Evolutionary conservation across 2,888 invertebrate genomes (phyloP), one percentile per base, ranked within the genome.

Genomic region (Hipparchia semele): DNA sequence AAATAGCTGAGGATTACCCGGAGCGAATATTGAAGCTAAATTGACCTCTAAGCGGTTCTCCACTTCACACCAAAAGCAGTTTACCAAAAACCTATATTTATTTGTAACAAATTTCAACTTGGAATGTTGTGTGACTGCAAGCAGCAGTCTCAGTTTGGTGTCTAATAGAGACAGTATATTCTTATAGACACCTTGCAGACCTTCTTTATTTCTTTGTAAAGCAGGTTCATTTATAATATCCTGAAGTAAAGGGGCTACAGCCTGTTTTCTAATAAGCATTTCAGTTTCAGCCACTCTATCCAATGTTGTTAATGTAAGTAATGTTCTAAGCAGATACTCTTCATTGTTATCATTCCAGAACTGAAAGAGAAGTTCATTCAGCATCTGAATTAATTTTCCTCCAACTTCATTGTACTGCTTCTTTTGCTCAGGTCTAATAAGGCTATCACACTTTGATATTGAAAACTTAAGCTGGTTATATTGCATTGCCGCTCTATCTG

Each of bases 1-100:
- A 88, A 99, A 99, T 73, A 96, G 92, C 84, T 98, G 96, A 0
- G 98, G 98, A 91, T 99, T 98, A 72, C 98, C 99, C 12, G 98
- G 98, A 2, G 98, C 98, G 92, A 98, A 98, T 81, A 99, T 97
- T 8, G 97, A 96, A 12, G 96, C 95, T 83, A 98, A 94, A 86
- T 97, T 96, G n/a, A 96, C 95, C 83, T 97, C 96, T 76, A 98
- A 94, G 72, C 97, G 96, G 87, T 96, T 96, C 82, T 98, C 98
- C 58, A 97, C 95, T 94, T 98, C 96, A 13, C 96, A 95, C 98
- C 98, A 98, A 85, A 96, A 97, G 84, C 98, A 97, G 86, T 98
- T 96, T 0, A 98, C 95, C 79, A 98, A 81, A 86, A 91, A 94
- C 75, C 86, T 92, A 88, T 88, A 92, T 80, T 88, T 89, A 75